phyloP scores from a whole-genome alignment of 1,140 invertebrate genomes.

The Lycorma delicatula region DNA sequence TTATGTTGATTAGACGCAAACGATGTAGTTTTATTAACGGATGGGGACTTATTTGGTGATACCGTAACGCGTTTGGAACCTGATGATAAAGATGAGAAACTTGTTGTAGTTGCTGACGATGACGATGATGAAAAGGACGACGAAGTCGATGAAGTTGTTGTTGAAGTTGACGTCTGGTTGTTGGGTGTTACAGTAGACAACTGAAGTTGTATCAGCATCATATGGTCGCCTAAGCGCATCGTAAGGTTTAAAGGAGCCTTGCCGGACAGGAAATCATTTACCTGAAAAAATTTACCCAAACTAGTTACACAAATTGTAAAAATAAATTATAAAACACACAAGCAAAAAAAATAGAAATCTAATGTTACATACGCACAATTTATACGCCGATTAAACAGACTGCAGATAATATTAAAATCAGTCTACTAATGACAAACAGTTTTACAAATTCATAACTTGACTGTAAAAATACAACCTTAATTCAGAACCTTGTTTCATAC shows the following conservation, averaged over 20 bases:
- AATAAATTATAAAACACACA: too few relatives aligned
- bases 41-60: not conserved
- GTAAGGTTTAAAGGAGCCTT: constrained; percentile 88
- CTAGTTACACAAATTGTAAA: not conserved
- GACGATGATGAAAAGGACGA: not conserved
- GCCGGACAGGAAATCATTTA: constrained; percentile 89
- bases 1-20: too few relatives aligned
- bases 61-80: constrained; percentile 8
- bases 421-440: too few relatives aligned
- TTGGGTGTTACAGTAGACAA: constrained; percentile 67
- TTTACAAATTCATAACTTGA: too few relatives aligned
- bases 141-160: not conserved
- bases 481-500: too few relatives aligned
- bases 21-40: constrained; percentile 14
- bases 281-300: constrained; percentile 41
- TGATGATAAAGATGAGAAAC: constrained; percentile 20
- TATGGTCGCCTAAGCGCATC: constrained; percentile 89
- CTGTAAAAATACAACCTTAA: too few relatives aligned
- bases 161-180: not conserved
- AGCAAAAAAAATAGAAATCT: too few relatives aligned
- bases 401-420: too few relatives aligned
- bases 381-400: too few relatives aligned
- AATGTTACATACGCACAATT: too few relatives aligned
- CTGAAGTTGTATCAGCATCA: constrained; percentile 93
- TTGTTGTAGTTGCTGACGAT: constrained; percentile 8